Percentiles rank a stretch among this genome's conserved stretches.
These are phyloP conservation scores for Hanleya hanleyi DNA, from an alignment of 2,888 invertebrate genomes.

Conservation along the genomic window DNA sequence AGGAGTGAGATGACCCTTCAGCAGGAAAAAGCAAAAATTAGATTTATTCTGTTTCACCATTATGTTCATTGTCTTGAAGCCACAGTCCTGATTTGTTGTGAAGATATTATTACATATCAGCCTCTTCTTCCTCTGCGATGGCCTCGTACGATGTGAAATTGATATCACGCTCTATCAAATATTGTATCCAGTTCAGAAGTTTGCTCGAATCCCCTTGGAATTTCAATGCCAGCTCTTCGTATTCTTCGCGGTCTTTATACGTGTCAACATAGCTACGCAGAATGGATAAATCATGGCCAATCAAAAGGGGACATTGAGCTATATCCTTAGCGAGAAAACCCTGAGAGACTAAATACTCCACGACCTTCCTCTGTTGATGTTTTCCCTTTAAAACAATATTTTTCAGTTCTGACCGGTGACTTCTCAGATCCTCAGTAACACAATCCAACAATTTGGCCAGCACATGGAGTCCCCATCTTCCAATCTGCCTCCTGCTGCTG, in stretches of 20 bases:
- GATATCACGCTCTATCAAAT: constrained; percentile 32
- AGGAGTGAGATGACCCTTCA: too few relatives aligned
- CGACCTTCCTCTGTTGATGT: constrained; percentile 13
- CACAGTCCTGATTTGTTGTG: too few relatives aligned
- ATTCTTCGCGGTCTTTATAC: constrained; percentile 17
- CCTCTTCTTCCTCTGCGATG: constrained; percentile 16
- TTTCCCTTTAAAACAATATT: not conserved
- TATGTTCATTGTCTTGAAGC: too few relatives aligned
- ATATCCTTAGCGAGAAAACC: constrained; percentile 29
- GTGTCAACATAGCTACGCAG: constrained; percentile 14
- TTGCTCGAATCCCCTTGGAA: constrained; percentile 10
- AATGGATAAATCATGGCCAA: constrained; percentile 24
- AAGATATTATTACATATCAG: too few relatives aligned
- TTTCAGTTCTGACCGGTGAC: not conserved
- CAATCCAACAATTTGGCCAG: not conserved
- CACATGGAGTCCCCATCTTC: not conserved
- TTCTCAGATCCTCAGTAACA: not conserved
- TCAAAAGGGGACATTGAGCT: constrained; percentile 19
- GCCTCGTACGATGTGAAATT: constrained; percentile 25
- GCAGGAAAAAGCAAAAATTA: too few relatives aligned
- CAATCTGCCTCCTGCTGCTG: not conserved
- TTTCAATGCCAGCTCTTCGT: not conserved
- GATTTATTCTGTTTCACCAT: too few relatives aligned
- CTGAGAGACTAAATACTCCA: constrained; percentile 22
- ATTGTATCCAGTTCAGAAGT: constrained; percentile 29